Evolutionary conservation across 2,113 vertebrate species (phyloP).

Genomic region (Solenodon paradoxus): DNA sequence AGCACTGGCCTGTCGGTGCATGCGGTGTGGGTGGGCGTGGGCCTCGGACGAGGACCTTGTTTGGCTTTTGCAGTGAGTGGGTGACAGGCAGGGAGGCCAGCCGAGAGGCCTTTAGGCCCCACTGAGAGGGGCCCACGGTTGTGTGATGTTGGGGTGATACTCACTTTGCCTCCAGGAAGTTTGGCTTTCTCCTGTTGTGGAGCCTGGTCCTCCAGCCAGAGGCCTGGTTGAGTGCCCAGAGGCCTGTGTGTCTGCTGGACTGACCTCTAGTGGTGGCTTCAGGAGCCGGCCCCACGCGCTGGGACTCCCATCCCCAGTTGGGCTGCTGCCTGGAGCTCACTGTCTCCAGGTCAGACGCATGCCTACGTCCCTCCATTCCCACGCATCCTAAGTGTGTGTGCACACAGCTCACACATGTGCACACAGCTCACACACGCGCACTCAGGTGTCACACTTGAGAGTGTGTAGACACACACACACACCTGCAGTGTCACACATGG

Average conservation of each 20-base stretch:
- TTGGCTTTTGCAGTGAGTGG: background rate
- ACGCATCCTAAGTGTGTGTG: fast-evolving
- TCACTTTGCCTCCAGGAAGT: conserved; percentile 1
- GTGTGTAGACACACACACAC: background rate
- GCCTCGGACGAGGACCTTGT: background rate
- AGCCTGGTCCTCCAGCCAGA: no score
- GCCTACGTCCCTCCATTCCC: background rate
- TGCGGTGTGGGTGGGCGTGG: background rate
- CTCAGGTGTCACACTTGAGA: no score
- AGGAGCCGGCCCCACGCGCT: background rate
- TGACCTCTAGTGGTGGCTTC: background rate
- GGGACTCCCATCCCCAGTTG: background rate
- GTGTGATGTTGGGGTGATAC: background rate
- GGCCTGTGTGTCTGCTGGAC: background rate
- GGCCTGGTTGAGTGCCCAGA: background rate
- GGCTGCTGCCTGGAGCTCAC: background rate
- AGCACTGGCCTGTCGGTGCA: background rate
- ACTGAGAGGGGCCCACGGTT: no score
- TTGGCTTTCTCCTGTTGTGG: conserved; percentile 31
- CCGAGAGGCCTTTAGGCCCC: fast-evolving
- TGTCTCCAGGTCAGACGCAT: background rate
- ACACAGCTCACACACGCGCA: background rate
- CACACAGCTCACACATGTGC: fast-evolving
- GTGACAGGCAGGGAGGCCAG: background rate
- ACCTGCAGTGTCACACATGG: background rate